Evolutionary conservation across 2,888 invertebrate genomes (phyloP), one percentile per base, ranked within the genome.

Genomic region (Cryptops parisi): DNA sequence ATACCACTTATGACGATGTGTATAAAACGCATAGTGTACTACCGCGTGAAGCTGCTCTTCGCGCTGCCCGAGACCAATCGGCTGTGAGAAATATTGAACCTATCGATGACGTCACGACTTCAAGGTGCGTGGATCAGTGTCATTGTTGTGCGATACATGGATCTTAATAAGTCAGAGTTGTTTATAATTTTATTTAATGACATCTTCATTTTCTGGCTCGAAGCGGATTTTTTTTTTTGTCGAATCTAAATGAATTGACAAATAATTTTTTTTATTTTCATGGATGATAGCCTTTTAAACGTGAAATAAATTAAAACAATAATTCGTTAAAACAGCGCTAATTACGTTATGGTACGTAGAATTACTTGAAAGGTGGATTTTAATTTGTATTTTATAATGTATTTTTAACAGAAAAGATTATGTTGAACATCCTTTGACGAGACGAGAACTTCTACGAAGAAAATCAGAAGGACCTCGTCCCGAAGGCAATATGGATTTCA

Each of bases 1-100:
- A 33, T 15, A 44, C 33, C 2, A 45, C 43, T 25, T 52, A 52
- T 45, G 44, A 52, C 44, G 52, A 44, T 17, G 26, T 26, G 5
- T 52, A 44, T 21, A 52, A 44, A 6, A 26, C 27, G 6, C 24
- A 22, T 24, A 46, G 46, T 23, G 9, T 19, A 6, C 24, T 46
- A 9, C 46, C 46, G 4, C 5, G 46, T 12, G 46, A 19, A 46
- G 46, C 46, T 12, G 46, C 22, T 4, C 9, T 22, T 23, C 9
- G 46, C 9, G 46, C 46, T 5, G 46, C 46, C 46, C 19, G 46
- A 22, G 46, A 23, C 15, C 6, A 19, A 22, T 19, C 21, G 6
- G 19, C 9, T 24, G 24, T 9, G 5, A 19, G 22, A 22, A 19
- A 12, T 19, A 22, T 23, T 17, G 46, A 19, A 21, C 21, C 21